Evolutionary conservation across 2,888 invertebrate genomes (phyloP), one percentile per base, ranked within the genome.

Genomic region (Ichneumoninae sp.): DNA sequence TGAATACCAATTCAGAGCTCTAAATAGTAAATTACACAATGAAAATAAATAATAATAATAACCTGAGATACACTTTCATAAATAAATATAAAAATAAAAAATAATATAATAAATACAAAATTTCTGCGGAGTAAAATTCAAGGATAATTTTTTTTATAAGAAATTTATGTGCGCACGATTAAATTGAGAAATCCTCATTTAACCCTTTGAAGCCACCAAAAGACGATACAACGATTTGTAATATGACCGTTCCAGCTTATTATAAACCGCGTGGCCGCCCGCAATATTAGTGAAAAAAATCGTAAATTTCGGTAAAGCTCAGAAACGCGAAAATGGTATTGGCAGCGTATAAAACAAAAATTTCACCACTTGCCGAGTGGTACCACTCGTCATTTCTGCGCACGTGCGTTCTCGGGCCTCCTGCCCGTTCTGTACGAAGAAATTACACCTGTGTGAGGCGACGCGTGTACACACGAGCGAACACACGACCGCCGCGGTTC

Each of bases 401-500:
- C 19, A 33, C 50, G 76, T n/a, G 66, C 66, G 40, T 65, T 50
- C 76, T 69, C 70, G 26, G 19, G 33, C 47, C 50, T 33, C 33
- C 22, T 66, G 36, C 0, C 40, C n/a, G 36, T n/a, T 63, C 66
- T 10, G 19, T 7, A 66, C 36, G 22, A 66, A 66, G 66, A 66
- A 66, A 66, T 66, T 40, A 19, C 40, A 40, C 66, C 66, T 66
- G 66, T 66, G 66, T 66, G 66, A 7, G 36, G 5, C 65, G 19
- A 36, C 66, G 65, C 57, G 44, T 74, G 54, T 79, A 74, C 36
- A 68, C 47, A 69, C 70, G 47, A n/a, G 22, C 8, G 44, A 83
- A 70, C 73, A 69, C 76, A 57, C 74, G 63, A 50, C 19, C 16
- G 57, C 66, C 80, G 75, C 10, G 63, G 30, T 69, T 52, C 52